Percentiles rank a stretch among this genome's conserved stretches.
Evolutionary conservation across 2,888 invertebrate species (phyloP).

Genomic region (Petrophora chlorosata): DNA sequence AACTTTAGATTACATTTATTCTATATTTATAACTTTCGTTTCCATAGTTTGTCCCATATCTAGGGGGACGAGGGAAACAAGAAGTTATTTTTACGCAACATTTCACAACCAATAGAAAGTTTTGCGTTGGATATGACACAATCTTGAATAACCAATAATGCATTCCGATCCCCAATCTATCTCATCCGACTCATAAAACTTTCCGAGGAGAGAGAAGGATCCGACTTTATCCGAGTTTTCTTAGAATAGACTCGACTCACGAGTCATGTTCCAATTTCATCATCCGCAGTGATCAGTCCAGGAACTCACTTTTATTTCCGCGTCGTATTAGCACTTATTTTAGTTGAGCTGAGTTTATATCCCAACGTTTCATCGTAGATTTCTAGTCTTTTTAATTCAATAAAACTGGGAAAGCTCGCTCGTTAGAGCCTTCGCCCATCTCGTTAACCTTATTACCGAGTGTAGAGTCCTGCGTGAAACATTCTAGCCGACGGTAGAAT

Average conservation of each 20-base stretch:
- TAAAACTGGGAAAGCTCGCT: conserved; percentile 60
- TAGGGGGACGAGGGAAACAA: conserved; percentile 9
- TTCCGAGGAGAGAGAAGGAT: conserved; percentile 59
- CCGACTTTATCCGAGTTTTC: conserved; percentile 62
- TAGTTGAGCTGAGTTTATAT: conserved; percentile 14
- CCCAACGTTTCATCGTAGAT: conserved; percentile 18
- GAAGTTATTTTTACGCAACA: conserved; percentile 35
- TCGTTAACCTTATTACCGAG: conserved; percentile 73
- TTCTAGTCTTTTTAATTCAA: conserved; percentile 53
- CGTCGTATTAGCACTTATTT: conserved; percentile 18
- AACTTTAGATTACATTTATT: conserved; percentile 20
- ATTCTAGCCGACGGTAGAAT: conserved; percentile 33
- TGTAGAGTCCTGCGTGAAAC: conserved; percentile 51
- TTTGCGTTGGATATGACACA: conserved; percentile 52
- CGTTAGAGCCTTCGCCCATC: conserved; percentile 64
- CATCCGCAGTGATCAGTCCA: conserved; percentile 31
- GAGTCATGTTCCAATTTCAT: conserved; percentile 44
- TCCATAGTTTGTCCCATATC: conserved; percentile 7
- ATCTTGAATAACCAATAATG: conserved; percentile 73
- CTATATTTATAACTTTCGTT: conserved; percentile 25
- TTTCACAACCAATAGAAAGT: conserved; percentile 40
- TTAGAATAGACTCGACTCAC: conserved; percentile 46
- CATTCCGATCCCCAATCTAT: conserved; percentile 70
- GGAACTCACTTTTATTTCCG: conserved; percentile 30
- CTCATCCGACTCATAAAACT: conserved; percentile 74